These are phyloP conservation scores for Xestia c-nigrum DNA, from an alignment of 2,888 invertebrate species.

Conservation along the genomic window DNA sequence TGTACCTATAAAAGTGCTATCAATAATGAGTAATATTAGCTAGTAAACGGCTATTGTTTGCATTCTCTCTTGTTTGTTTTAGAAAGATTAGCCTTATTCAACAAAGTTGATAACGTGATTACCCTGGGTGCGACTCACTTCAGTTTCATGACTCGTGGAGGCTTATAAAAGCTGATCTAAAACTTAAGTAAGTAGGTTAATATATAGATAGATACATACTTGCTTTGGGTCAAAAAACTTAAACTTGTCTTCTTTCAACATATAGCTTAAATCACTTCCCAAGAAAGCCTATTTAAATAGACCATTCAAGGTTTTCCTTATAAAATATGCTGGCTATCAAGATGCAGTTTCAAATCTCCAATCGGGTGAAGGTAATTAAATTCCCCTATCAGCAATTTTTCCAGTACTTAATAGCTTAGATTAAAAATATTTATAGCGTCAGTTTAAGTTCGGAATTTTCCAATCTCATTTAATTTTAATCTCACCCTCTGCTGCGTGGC, in stretches of 20 bases:
- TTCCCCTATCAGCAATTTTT: neutral
- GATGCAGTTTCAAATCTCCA: constrained; percentile 17
- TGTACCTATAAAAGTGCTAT: neutral
- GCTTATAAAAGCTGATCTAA: neutral
- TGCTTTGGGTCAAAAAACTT: neutral
- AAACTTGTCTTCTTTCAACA: neutral
- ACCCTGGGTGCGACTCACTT: neutral
- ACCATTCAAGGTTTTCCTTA: neutral
- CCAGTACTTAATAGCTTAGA: constrained; percentile 4
- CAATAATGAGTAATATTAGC: neutral
- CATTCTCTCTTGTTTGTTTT: neutral
- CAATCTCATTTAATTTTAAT: constrained; percentile 10
- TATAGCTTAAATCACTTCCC: neutral
- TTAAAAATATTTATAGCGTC: constrained; percentile 9
- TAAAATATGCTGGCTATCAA: neutral
- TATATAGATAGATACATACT: neutral
- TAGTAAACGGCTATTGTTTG: neutral
- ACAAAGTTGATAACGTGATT: neutral
- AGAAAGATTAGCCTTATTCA: neutral
- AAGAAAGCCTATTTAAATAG: neutral
- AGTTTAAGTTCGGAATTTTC: constrained; percentile 15
- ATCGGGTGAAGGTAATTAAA: constrained; percentile 26
- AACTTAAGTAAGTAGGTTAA: neutral
- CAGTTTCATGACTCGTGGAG: neutral
- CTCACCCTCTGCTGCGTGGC: neutral